Evolutionary conservation across 2,113 vertebrate genomes (phyloP), one percentile per base, ranked within the genome.

Genomic region (Oxyura jamaicensis): DNA sequence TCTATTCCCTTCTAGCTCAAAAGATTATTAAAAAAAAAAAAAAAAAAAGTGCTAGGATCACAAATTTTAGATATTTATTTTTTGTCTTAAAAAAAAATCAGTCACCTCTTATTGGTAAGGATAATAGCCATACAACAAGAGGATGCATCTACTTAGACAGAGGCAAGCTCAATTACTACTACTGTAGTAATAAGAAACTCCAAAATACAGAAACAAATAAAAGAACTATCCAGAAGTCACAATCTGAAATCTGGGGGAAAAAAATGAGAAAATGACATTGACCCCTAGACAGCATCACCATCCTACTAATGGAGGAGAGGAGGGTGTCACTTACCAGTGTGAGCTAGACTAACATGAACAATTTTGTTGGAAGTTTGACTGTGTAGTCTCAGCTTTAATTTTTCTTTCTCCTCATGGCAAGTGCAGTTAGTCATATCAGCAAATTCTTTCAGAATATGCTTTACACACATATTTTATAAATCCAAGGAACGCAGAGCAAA

Each of bases 311-410:
- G 50, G 14, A 7, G 77, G 16, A 7, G 77, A 13, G 2, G 6
- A 1, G 86, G 46, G 60, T n/a, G 35, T 53, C 36, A 25, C 3
- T 60, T 13, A 53, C 41, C 29, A 35, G 3, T 10, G 69, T 42
- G 21, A 92, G 35, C 31, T 25, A n/a, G 3, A 73, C 15, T 17
- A 81, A 68, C 7, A 36, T 3, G 2, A 50, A 41, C 17, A 48
- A 3, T 29, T 81, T 46, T 62, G 29, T 21, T 67, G 25, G 23
- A 44, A 18, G 17, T 50, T 56, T 83, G n/a, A 63, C 42, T 2
- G 0, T 6, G 3, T 26, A 41, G 35, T 39, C 0, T 0, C 26
- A 83, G 20, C 17, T 84, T 29, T 3, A 8, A 29, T 63, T 74
- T n/a, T 69, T 28, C 13, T 36, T 62, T 29, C 7, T 80, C 29